A percentile compares a stretch with the other conserved stretches of the same genome.
Conservation (phyloP, 2,797 vertebrate genomes). For the Helostoma temminkii region DNA sequence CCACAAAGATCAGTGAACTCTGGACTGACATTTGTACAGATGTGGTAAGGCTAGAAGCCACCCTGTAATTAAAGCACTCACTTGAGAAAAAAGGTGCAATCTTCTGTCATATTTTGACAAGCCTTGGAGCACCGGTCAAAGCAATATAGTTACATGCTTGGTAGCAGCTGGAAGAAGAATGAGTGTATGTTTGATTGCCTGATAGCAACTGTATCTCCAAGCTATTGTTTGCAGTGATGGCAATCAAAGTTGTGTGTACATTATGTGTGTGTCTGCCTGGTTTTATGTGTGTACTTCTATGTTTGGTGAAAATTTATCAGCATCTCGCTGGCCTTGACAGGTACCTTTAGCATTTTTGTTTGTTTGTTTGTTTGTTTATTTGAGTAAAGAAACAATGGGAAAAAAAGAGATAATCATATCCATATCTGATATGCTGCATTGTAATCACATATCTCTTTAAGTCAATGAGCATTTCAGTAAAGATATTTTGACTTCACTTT, state of each 20-base stretch:
- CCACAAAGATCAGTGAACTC: conserved; percentile 82
- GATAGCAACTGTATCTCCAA: conserved; percentile 78
- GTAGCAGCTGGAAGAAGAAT: conserved; percentile 84
- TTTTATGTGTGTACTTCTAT: conserved; percentile 9
- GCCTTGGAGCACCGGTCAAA: conserved; percentile 84
- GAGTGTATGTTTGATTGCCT: conserved; percentile 83
- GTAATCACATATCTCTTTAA: conserved; percentile 52
- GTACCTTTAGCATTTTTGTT: not conserved
- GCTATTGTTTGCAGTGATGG: conserved; percentile 77
- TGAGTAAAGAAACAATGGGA: not conserved
- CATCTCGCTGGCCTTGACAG: conserved; percentile 3
- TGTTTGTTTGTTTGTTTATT: conserved; percentile 1
- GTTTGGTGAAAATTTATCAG: conserved; percentile 29
- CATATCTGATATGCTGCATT: conserved; percentile 41
- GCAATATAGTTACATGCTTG: conserved; percentile 85
- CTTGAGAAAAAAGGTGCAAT: conserved; percentile 86
- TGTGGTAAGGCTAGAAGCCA: conserved; percentile 83
- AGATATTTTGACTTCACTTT: conserved; percentile 72
- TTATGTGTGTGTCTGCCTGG: conserved; percentile 13
- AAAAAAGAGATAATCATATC: conserved; percentile 24
- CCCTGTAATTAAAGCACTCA: conserved; percentile 89
- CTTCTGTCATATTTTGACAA: conserved; percentile 89
- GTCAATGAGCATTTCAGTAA: conserved; percentile 63
- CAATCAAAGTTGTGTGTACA: conserved; percentile 55
- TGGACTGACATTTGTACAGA: conserved; percentile 87